Evolutionary conservation across 2,113 vertebrate species (phyloP), one percentile per base, ranked within the genome.

Genomic region (Nycticorax nycticorax): DNA sequence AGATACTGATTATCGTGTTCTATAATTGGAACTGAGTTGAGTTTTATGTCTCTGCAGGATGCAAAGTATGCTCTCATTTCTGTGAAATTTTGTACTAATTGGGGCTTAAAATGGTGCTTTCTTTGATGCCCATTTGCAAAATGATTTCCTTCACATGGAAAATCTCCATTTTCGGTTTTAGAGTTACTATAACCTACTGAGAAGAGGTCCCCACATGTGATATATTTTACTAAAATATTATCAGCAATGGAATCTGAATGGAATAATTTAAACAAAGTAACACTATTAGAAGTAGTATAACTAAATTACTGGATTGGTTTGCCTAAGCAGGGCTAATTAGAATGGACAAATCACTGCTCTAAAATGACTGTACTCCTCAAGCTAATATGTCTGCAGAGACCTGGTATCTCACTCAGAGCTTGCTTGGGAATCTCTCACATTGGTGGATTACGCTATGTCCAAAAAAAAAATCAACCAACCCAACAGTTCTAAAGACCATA

Each of bases 191-290:
- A 79, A 77, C 50, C 75, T 74, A 71, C 88, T 85, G 88, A 89
- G 80, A 94, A 89, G 78, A 64, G n/a, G 24, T 92, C 28, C 45
- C 69, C 18, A 69, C 18, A 62, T 74, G 66, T 62, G 30, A 79
- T 55, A 63, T 1, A 50, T 88, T 89, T 85, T 63, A 69, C 45
- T 89, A 88, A 91, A 96, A 64, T 85, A 85, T 72, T 94, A 64
- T 77, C 35, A 79, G 53, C 57, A 94, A 41, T 69, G 22, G 66
- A 88, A 93, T 60, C 62, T 60, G 66, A 94, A 87, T 6, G 16
- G 81, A 91, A 94, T 91, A 89, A 96, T 95, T 94, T 85, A 73
- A 96, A 88, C 68, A 89, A 88, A 95, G 35, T 78, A 68, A 93
- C 69, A 72, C 43, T 94, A 69, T 94, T 95, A 96, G 45, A 86